Percentiles rank a stretch among this genome's conserved stretches.
Evolutionary conservation across 2,113 vertebrate genomes (phyloP).

Genomic region (Laticauda colubrina): DNA sequence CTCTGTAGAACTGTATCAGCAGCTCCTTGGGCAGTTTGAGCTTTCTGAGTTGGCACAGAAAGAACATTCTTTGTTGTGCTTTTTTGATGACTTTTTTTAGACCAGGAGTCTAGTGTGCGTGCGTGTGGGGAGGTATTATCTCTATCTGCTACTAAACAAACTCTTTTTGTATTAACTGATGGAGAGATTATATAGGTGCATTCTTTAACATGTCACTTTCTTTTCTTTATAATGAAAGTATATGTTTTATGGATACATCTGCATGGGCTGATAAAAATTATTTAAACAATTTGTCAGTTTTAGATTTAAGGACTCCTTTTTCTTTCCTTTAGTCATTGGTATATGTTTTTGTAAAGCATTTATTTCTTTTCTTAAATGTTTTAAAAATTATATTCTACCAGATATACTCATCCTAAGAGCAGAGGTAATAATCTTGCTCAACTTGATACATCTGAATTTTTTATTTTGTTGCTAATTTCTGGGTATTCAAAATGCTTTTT

Average conservation of each 20-base stretch:
- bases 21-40: too few relatives aligned
- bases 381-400: neutral
- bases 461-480: neutral
- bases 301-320: neutral
- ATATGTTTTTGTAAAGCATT: neutral
- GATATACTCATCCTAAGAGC: neutral
- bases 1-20: too few relatives aligned
- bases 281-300: neutral
- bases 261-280: neutral
- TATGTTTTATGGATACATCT: neutral
- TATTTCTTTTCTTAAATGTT: neutral
- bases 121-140: neutral
- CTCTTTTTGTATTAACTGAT: neutral
- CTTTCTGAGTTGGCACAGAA: too few relatives aligned
- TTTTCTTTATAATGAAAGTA: neutral
- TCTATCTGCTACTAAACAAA: neutral
- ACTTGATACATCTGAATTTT: neutral
- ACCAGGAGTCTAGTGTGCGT: neutral
- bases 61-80: too few relatives aligned
- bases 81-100: too few relatives aligned
- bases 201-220: neutral
- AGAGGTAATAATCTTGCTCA: neutral
- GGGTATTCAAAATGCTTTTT: neutral
- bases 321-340: neutral
- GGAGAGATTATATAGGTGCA: neutral